A percentile compares a stretch with the other conserved stretches of the same genome.
Evolutionary conservation across 2,888 invertebrate species (phyloP).

Genomic region (Osmoderma eremita): DNA sequence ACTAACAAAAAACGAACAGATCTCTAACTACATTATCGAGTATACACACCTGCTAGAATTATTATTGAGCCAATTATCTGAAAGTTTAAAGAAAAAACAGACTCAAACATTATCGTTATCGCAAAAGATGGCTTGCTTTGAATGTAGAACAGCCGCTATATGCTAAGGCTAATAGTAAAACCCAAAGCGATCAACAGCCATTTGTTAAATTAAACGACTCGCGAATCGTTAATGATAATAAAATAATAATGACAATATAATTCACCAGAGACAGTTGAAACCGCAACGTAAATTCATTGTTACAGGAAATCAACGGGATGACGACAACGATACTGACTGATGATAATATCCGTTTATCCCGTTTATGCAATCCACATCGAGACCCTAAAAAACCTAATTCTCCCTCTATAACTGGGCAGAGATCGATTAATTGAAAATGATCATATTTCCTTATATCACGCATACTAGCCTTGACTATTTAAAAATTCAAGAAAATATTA

Average conservation of each 20-base stretch:
- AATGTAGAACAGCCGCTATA: neutral
- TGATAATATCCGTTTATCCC: constrained; percentile 18
- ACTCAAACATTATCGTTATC: constrained; percentile 18
- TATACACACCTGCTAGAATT: constrained; percentile 25
- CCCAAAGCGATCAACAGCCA: neutral
- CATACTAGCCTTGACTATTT: too few species aligned
- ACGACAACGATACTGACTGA: constrained; percentile 3
- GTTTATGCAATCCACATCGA: neutral
- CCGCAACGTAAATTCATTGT: constrained; percentile 26
- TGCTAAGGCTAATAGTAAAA: neutral
- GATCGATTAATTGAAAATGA: neutral
- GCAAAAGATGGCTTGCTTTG: constrained; percentile 1
- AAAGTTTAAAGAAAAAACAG: constrained; percentile 17
- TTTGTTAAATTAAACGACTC: constrained; percentile 19
- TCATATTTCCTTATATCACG: constrained; percentile 24
- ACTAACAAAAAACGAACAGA: constrained; percentile 20
- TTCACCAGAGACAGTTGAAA: constrained; percentile 25
- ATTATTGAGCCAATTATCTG: constrained; percentile 11
- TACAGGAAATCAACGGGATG: constrained; percentile 11
- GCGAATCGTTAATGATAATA: neutral
- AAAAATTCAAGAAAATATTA: neutral
- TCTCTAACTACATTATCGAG: constrained; percentile 28
- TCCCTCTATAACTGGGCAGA: constrained; percentile 18
- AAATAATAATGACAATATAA: constrained; percentile 19
- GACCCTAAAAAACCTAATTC: constrained; percentile 3